phyloP scores from a whole-genome alignment of 2,113 vertebrate genomes.

The Phyllostomus hastatus region DNA sequence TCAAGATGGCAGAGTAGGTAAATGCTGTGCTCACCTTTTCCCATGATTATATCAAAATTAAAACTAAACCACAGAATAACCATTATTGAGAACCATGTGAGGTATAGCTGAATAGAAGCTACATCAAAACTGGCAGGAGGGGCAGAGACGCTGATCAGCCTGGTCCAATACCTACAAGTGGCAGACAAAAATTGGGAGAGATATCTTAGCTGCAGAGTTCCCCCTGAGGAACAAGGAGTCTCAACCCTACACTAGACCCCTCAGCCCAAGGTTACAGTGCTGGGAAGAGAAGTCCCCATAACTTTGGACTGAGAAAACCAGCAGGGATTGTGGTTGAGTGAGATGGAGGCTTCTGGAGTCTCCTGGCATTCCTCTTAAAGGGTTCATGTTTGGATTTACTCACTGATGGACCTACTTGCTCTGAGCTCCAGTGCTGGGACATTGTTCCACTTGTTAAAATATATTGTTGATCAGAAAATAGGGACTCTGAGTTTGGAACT shows the following conservation, averaged over 20 bases:
- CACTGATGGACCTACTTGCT: not conserved
- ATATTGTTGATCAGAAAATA: constrained; percentile 29
- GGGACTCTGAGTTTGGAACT: not conserved
- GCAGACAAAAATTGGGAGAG: not conserved
- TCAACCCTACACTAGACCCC: not conserved
- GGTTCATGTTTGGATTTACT: not conserved
- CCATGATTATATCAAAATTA: not conserved
- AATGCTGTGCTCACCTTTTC: not conserved
- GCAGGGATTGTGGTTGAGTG: not conserved
- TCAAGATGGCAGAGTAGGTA: not conserved
- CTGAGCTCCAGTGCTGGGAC: not conserved
- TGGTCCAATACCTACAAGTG: not conserved
- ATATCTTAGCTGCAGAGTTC: not conserved
- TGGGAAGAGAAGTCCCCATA: not conserved
- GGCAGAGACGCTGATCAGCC: not conserved
- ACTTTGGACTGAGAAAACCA: not conserved
- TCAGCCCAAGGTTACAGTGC: not conserved
- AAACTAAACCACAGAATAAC: not conserved
- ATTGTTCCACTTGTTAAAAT: constrained; percentile 30
- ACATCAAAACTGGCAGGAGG: too few species aligned
- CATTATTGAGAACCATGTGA: not conserved
- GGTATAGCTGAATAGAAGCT: not conserved
- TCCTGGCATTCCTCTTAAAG: not conserved
- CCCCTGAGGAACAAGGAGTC: not conserved
- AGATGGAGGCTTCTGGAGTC: not conserved